A percentile compares a stretch with the other conserved stretches of the same genome.
Conservation (phyloP, 2,797 vertebrate genomes). For the Tauraco hartlaubi region DNA sequence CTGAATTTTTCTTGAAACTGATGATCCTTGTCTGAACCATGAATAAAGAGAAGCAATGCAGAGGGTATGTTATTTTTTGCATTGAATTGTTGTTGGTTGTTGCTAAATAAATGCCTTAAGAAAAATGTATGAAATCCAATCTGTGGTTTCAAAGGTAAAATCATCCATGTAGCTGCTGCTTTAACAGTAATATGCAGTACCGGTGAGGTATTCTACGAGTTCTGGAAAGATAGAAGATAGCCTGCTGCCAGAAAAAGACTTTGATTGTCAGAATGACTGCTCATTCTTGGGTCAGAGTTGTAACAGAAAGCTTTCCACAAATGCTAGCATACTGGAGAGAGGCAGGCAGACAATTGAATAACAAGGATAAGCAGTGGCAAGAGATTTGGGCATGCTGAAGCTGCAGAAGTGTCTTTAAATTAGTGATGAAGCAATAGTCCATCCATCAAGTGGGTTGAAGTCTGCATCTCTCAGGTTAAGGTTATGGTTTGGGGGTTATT, state of each 20-base stretch:
- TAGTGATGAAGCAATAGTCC: not conserved
- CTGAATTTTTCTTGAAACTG: not conserved
- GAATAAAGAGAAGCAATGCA: conserved; percentile 27
- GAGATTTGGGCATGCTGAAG: not conserved
- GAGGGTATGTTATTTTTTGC: conserved; percentile 11
- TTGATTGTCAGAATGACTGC: not conserved
- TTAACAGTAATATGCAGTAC: not conserved
- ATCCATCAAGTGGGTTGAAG: not conserved
- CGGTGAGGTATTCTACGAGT: not conserved
- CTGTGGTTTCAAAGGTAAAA: not conserved
- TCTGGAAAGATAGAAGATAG: not conserved
- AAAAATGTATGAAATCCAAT: not conserved
- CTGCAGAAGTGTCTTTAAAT: not conserved
- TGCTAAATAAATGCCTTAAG: conserved; percentile 57
- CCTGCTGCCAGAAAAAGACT: not conserved
- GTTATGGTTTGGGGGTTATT: not conserved
- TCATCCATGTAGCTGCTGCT: not conserved
- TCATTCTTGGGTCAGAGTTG: not conserved
- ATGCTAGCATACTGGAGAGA: not conserved
- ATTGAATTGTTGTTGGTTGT: not conserved
- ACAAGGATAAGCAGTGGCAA: not conserved
- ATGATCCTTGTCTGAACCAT: not conserved
- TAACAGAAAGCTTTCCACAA: not conserved
- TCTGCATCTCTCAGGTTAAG: not conserved
- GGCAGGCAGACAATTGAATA: not conserved